Evolutionary conservation across 2,797 vertebrate species (phyloP).

Genomic region (Parauchenoglanis ngamensis): DNA sequence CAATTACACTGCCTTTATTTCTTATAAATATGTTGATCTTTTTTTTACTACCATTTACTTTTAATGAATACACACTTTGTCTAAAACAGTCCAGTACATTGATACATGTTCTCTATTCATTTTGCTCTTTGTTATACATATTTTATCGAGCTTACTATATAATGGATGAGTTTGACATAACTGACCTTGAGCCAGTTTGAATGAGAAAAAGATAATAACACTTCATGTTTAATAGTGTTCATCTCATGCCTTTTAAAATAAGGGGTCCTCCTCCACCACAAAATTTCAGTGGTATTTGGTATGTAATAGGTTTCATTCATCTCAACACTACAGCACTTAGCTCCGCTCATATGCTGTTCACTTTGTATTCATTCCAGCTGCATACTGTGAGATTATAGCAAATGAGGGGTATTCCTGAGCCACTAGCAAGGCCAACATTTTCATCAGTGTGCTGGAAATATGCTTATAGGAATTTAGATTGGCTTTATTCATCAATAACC

Average conservation of each 20-base stretch:
- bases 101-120: neutral
- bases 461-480: slow-evolving; percentile 55
- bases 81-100: neutral
- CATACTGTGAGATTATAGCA: slow-evolving; percentile 51
- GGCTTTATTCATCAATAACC: slow-evolving; percentile 56
- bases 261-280: slow-evolving; percentile 39
- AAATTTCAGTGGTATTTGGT: slow-evolving; percentile 51
- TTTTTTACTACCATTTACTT: neutral
- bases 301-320: slow-evolving; percentile 56
- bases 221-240: slow-evolving; percentile 49
- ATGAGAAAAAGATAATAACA: slow-evolving; percentile 47
- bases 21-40: neutral
- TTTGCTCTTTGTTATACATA: slow-evolving; percentile 10
- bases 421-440: slow-evolving; percentile 55
- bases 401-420: slow-evolving; percentile 47
- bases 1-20: neutral
- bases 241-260: slow-evolving; percentile 40
- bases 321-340: slow-evolving; percentile 51
- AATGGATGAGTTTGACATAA: slow-evolving; percentile 28
- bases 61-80: neutral
- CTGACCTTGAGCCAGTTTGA: slow-evolving; percentile 41
- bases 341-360: slow-evolving; percentile 44
- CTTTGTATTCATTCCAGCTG: slow-evolving; percentile 56
- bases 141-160: slow-evolving; percentile 6
- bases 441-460: slow-evolving; percentile 51